A percentile compares a stretch with the other conserved stretches of the same genome.
Conservation (phyloP, 1,140 invertebrate species). For the Drosophila santomea region DNA sequence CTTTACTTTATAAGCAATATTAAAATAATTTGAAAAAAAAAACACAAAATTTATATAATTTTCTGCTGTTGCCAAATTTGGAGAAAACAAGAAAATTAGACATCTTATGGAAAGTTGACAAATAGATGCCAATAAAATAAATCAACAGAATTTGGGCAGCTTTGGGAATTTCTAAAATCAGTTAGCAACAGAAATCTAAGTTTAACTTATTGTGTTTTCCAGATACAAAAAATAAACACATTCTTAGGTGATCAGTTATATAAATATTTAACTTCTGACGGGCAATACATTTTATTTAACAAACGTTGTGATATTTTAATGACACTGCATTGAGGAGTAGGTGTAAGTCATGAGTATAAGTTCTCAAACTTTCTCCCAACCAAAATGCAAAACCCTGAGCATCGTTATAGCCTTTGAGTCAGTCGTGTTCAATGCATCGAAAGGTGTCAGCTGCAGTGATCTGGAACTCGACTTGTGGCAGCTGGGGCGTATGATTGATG, state of each 20-base stretch:
- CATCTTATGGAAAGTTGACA: slow-evolving; percentile 54
- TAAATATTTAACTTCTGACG: too few species aligned
- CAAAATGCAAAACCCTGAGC: slow-evolving; percentile 23
- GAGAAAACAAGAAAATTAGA: slow-evolving; percentile 56
- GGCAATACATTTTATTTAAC: too few species aligned
- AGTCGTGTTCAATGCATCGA: slow-evolving; percentile 27
- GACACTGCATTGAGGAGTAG: too few species aligned
- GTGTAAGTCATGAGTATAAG: slow-evolving; percentile 19
- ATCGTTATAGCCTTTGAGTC: slow-evolving; percentile 9
- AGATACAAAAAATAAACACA: too few species aligned
- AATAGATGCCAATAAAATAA: slow-evolving; percentile 65
- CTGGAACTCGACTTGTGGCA: slow-evolving; percentile 12
- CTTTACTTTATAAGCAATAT: neutral
- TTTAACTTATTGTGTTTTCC: too few species aligned
- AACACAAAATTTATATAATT: neutral
- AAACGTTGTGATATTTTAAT: too few species aligned
- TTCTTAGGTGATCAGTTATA: too few species aligned
- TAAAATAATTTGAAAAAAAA: too few species aligned
- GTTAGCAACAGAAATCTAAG: slow-evolving; percentile 36
- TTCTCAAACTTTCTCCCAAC: slow-evolving; percentile 31
- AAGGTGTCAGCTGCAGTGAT: slow-evolving; percentile 31
- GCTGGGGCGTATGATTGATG: slow-evolving; percentile 72
- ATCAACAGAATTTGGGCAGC: slow-evolving; percentile 27
- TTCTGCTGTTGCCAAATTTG: slow-evolving; percentile 25
- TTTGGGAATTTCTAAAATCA: neutral